Conservation (phyloP, 2,797 vertebrate species). For the Momotus momota region DNA sequence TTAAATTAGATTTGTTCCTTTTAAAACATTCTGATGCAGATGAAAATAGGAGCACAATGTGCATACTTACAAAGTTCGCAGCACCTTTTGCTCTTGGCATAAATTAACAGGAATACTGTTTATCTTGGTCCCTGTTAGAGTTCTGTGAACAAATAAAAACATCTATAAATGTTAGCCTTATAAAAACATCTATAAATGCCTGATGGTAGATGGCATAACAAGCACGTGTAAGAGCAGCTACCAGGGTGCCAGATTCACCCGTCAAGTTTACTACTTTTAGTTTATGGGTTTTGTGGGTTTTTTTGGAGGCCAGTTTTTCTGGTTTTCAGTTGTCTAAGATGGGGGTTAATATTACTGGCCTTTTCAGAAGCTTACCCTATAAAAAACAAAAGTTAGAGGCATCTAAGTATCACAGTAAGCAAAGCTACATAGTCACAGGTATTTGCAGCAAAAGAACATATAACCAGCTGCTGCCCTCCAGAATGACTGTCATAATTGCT, state of each 20-base stretch:
- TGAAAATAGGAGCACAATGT: background rate
- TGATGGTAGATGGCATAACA: background rate
- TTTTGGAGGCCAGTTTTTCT: background rate
- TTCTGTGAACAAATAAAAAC: constrained; percentile 77
- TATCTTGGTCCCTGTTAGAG: constrained; percentile 95
- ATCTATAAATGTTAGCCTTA: background rate
- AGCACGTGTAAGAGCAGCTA: background rate
- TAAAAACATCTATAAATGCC: no score
- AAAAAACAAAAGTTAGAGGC: background rate
- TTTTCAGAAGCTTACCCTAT: background rate
- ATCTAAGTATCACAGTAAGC: background rate
- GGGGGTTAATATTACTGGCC: background rate
- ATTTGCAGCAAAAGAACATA: background rate
- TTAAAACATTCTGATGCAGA: background rate
- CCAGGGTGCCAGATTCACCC: background rate
- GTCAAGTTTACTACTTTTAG: background rate
- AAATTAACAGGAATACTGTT: constrained; percentile 85
- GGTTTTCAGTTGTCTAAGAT: background rate
- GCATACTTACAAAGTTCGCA: constrained; percentile 89
- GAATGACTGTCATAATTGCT: background rate
- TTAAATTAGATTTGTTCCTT: background rate
- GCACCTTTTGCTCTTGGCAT: constrained; percentile 91
- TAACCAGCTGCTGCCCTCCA: background rate
- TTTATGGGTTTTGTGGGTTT: background rate
- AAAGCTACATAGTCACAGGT: background rate